phyloP scores from a whole-genome alignment of 2,888 invertebrate genomes.

The Gastracanthus pulcherrimus region DNA sequence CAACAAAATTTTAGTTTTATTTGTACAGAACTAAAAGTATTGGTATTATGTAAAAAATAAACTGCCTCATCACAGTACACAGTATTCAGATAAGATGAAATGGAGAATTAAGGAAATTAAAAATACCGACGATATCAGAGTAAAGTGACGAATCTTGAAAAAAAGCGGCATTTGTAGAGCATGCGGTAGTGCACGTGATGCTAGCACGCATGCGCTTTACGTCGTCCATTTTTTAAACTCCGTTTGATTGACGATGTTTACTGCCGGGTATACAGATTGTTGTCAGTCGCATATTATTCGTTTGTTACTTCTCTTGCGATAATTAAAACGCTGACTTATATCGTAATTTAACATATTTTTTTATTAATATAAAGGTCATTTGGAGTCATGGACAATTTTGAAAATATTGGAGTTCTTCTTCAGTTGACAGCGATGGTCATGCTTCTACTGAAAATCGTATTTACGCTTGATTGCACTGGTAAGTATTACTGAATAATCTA shows the following conservation, averaged over 20 bases:
- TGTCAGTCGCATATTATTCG: slow-evolving; percentile 40
- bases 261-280: slow-evolving; percentile 26
- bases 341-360: not conserved
- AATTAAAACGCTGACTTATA: not conserved
- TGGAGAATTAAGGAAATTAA: not conserved
- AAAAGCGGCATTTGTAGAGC: slow-evolving; percentile 17
- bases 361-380: not conserved
- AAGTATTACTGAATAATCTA: not conserved
- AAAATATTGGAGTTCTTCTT: slow-evolving; percentile 50
- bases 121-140: not conserved
- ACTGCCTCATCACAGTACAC: not conserved
- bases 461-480: slow-evolving; percentile 47
- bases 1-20: too few species aligned
- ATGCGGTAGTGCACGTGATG: slow-evolving; percentile 25
- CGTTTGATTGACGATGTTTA: slow-evolving; percentile 11
- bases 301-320: not conserved
- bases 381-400: slow-evolving; percentile 42
- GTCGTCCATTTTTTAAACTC: slow-evolving; percentile 34
- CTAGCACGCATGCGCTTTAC: slow-evolving; percentile 32
- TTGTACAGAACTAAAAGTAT: too few species aligned
- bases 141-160: not conserved
- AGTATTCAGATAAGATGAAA: slow-evolving; percentile 7
- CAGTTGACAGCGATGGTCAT: slow-evolving; percentile 47
- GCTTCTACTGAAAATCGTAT: slow-evolving; percentile 41
- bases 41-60: not conserved